Conservation (phyloP, 2,113 vertebrate genomes). For the Cebidichthys violaceus region DNA sequence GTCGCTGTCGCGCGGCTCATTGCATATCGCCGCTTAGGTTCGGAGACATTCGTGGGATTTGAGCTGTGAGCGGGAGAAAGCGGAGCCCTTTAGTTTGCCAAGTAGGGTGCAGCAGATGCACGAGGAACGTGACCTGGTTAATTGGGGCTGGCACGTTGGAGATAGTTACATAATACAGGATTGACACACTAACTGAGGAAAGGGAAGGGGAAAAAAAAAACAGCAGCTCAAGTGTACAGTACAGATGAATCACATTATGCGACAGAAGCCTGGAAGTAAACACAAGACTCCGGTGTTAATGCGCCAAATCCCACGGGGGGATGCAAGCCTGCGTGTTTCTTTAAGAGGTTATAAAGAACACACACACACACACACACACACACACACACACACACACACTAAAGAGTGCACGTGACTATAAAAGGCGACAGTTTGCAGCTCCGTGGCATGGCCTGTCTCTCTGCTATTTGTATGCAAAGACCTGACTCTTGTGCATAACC, state of each 20-base stretch:
- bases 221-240: slow-evolving; percentile 3
- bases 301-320: fast-evolving
- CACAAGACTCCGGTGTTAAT: background rate
- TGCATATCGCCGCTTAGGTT: background rate
- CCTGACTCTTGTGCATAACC: slow-evolving; percentile 46
- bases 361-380: background rate
- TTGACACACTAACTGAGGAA: slow-evolving; percentile 54
- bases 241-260: background rate
- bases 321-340: background rate
- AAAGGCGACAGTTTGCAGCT: slow-evolving; percentile 17
- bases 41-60: background rate
- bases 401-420: background rate
- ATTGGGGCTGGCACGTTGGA: slow-evolving; percentile 29
- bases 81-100: slow-evolving; percentile 27
- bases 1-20: background rate
- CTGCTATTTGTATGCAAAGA: slow-evolving; percentile 57
- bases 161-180: slow-evolving; percentile 52
- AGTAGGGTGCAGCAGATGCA: slow-evolving; percentile 37
- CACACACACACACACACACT: background rate
- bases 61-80: background rate
- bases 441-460: background rate
- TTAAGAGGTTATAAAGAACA: background rate
- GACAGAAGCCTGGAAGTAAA: slow-evolving; percentile 3
- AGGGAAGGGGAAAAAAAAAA: too few species aligned
- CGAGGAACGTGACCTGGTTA: slow-evolving; percentile 52